Conservation (phyloP, 1,140 invertebrate species). For the Wiebesia pumilae region DNA sequence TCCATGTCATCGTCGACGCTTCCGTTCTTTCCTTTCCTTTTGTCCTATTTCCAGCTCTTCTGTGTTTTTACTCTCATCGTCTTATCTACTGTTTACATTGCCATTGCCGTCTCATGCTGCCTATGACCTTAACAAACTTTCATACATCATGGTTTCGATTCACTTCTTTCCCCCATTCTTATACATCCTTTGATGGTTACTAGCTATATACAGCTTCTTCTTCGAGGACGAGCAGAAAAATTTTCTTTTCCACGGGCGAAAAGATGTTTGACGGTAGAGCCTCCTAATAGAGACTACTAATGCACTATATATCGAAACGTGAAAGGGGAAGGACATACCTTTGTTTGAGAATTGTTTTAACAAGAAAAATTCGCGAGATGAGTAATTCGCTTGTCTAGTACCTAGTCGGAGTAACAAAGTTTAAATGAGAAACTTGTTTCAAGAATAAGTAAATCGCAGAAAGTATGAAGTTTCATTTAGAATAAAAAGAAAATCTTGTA, state of each 20-base stretch:
- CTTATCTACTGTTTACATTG: conserved; percentile 47
- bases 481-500: not conserved
- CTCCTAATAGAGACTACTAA: too few species aligned
- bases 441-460: conserved; percentile 22
- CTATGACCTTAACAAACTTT: conserved; percentile 46
- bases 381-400: conserved; percentile 25
- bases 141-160: conserved; percentile 40
- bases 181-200: not conserved
- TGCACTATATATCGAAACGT: not conserved
- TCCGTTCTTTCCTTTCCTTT: conserved; percentile 56
- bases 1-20: conserved; percentile 68
- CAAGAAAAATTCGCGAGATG: conserved; percentile 25
- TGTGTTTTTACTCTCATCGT: conserved; percentile 41
- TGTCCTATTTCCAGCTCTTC: conserved; percentile 17
- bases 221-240: not conserved
- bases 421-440: conserved; percentile 42
- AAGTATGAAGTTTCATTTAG: conserved; percentile 34
- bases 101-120: conserved; percentile 30
- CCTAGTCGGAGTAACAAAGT: conserved; percentile 22
- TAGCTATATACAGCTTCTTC: not conserved
- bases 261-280: not conserved
- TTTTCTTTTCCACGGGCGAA: not conserved
- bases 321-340: not conserved
- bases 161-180: not conserved
- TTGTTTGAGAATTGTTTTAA: conserved; percentile 31